These are phyloP conservation scores for Pseudomyrmex pallidus DNA, from an alignment of 1,140 invertebrate species.

Conservation along the genomic window DNA sequence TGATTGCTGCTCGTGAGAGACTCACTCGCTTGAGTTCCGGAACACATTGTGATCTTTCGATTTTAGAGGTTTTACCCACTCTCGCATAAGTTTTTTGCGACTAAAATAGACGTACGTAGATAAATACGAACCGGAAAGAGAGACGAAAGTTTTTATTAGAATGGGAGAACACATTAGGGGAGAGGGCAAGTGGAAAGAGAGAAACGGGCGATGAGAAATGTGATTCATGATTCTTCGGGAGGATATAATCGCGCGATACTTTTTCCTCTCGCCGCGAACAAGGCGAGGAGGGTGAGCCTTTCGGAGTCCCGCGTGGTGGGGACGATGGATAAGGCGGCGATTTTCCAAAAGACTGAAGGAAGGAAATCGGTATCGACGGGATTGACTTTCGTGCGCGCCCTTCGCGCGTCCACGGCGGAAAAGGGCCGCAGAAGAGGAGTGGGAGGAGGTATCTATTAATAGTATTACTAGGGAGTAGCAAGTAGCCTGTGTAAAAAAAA, in stretches of 20 bases:
- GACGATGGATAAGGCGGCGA: slow-evolving; percentile 16
- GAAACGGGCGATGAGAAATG: neutral
- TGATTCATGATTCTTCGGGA: slow-evolving; percentile 13
- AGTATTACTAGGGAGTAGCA: slow-evolving; percentile 85
- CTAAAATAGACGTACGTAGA: slow-evolving; percentile 1
- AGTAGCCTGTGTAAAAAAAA: slow-evolving; percentile 80
- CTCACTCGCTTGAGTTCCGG: slow-evolving; percentile 70
- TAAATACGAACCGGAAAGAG: neutral
- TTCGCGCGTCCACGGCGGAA: slow-evolving; percentile 20
- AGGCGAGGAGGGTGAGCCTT: neutral
- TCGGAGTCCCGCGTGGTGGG: neutral
- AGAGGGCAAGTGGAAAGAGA: neutral
- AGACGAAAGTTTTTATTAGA: neutral
- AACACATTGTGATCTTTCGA: slow-evolving; percentile 79
- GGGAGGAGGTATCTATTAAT: slow-evolving; percentile 79
- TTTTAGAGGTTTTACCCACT: slow-evolving; percentile 51
- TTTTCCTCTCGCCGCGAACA: slow-evolving; percentile 46
- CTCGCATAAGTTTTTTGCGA: slow-evolving; percentile 50
- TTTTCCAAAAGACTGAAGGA: slow-evolving; percentile 64
- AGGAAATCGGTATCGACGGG: slow-evolving; percentile 38
- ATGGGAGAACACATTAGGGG: no score
- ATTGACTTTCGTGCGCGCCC: slow-evolving; percentile 16
- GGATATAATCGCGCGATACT: slow-evolving; percentile 39
- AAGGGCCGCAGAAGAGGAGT: neutral
- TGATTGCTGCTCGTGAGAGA: slow-evolving; percentile 65